Evolutionary conservation across 2,888 invertebrate species (phyloP), one percentile per base, ranked within the genome.

Genomic region (Pyrrhia umbra): DNA sequence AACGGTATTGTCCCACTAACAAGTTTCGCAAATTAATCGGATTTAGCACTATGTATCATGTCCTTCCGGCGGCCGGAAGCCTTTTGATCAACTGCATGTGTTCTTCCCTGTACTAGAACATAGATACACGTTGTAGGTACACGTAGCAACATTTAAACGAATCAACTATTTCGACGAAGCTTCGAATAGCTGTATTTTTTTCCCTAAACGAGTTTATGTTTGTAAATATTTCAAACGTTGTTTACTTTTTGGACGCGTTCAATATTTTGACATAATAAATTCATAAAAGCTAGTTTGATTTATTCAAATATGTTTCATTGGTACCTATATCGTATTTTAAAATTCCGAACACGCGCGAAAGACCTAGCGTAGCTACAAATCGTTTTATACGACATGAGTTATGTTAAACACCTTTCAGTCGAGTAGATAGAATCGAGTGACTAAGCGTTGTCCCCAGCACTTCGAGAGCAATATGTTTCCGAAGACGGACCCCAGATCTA

Each of bases 11-110:
- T 90, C 83, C 80, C 79, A 81, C 85, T 87, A 90, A 87, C 88
- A 89, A 88, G 88, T 82, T 87, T 85, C 85, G 83, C 85, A 87
- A 90, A 91, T 91, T 92, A 91, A 92, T 92, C 89, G 85, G 90
- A 90, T 91, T 89, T 90, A 85, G 77, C 82, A 85, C 88, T 82
- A 85, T 89, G 84, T 78, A 88, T 88, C 86, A 89, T 80, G 79
- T 68, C 79, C 81, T 88, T 87, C 87, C 86, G 85, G 77, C 81
- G 61, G 80, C 74, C 85, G 85, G 83, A 85, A 82, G 80, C 75
- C 80, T 75, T 78, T 71, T 63, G 71, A 73, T 70, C 76, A 69
- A 79, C 81, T 78, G 77, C 80, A 81, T 77, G 71, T 67, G 73
- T 69, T 69, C 61, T 65, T 70, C 39, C 68, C 15, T 27, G 46